phyloP scores from a whole-genome alignment of 1,140 invertebrate species.

The Drosophila lacertosa region DNA sequence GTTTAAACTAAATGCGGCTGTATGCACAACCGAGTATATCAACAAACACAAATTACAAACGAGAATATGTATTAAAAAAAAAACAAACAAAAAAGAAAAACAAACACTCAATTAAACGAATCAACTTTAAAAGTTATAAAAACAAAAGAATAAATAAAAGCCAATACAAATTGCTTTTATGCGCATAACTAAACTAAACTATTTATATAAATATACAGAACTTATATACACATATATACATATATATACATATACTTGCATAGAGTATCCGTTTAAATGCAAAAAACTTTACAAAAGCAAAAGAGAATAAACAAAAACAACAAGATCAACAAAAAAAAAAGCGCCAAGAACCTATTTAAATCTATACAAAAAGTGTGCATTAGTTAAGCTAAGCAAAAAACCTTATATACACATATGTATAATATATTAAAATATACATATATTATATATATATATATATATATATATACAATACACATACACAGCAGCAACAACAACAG shows the following conservation, averaged over 20 bases:
- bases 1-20: constrained; percentile 27
- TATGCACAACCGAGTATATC: constrained; percentile 25
- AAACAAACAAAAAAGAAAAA: constrained; percentile 4
- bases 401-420: constrained; percentile 23
- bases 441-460: constrained; percentile 28
- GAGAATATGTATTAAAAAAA: constrained; percentile 10
- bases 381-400: constrained; percentile 46
- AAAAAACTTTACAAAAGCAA: constrained; percentile 13
- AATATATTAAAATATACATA: too few species aligned
- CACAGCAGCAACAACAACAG: constrained; percentile 1
- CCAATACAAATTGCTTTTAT: constrained; percentile 67
- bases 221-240: constrained; percentile 38
- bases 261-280: constrained; percentile 25
- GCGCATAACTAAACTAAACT: constrained; percentile 56
- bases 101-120: constrained; percentile 71
- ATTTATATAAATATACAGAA: constrained; percentile 49
- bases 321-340: too few species aligned
- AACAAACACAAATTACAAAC: constrained; percentile 5
- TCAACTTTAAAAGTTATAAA: constrained; percentile 75
- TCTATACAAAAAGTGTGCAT: constrained; percentile 52
- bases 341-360: constrained; percentile 8
- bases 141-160: constrained; percentile 27
- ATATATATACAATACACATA: constrained; percentile 16
- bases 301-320: constrained; percentile 17
- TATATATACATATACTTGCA: constrained; percentile 22